These are phyloP conservation scores for Capricornis sumatraensis DNA, from an alignment of 2,113 vertebrate species.

Conservation along the genomic window DNA sequence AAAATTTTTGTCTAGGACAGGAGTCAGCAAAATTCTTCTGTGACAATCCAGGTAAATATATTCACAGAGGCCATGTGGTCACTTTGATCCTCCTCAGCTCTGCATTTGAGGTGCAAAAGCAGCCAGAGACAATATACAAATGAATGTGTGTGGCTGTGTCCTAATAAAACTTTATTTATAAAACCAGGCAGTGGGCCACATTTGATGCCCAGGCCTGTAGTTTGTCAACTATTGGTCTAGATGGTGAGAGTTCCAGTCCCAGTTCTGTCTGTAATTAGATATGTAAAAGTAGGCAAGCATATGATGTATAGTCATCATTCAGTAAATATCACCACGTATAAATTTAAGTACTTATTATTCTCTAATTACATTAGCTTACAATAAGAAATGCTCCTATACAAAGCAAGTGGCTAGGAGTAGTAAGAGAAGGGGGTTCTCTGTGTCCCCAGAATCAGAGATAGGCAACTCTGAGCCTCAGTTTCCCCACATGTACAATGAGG, in stretches of 20 bases:
- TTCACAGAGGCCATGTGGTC: neutral
- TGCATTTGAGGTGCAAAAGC: neutral
- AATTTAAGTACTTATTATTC: neutral
- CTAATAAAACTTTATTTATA: conserved; percentile 36
- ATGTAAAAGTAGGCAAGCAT: neutral
- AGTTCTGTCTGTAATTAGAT: neutral
- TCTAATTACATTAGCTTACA: neutral
- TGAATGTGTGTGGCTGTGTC: neutral
- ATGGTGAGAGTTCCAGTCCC: too few relatives aligned
- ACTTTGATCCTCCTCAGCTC: neutral
- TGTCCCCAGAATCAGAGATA: neutral
- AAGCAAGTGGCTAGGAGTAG: neutral
- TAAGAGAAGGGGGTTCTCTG: neutral
- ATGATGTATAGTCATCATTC: neutral
- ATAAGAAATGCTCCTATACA: neutral
- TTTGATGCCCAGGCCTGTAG: neutral
- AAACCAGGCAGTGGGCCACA: neutral
- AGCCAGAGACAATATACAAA: neutral
- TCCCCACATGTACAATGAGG: neutral
- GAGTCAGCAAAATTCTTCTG: neutral
- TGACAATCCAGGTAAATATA: neutral
- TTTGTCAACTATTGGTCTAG: neutral
- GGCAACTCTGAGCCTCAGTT: neutral
- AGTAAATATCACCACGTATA: neutral
- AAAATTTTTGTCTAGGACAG: neutral